phyloP scores from a whole-genome alignment of 2,797 vertebrate species.

The Syngnathus rostellatus region DNA sequence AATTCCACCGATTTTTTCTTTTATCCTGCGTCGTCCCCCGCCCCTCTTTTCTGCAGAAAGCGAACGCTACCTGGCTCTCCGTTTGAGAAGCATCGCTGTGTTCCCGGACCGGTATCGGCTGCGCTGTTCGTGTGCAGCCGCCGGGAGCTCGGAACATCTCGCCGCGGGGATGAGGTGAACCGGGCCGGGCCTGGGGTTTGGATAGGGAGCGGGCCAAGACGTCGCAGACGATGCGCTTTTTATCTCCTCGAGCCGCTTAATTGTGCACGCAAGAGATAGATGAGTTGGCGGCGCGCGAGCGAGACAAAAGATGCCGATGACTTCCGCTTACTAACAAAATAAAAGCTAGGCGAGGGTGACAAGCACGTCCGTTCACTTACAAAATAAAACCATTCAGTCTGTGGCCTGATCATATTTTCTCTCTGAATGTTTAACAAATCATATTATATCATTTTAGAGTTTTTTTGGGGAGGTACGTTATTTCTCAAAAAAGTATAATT shows the following conservation, averaged over 20 bases:
- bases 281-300: neutral
- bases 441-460: too few species aligned
- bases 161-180: slow-evolving; percentile 12
- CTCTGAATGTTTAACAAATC: too few species aligned
- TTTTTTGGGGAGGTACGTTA: too few species aligned
- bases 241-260: neutral
- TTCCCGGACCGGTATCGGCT: slow-evolving; percentile 36
- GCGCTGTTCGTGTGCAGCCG: slow-evolving; percentile 29
- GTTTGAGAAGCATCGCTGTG: slow-evolving; percentile 57
- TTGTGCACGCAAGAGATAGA: neutral
- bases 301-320: slow-evolving; percentile 2
- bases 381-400: neutral
- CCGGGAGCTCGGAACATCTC: slow-evolving; percentile 55
- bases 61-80: slow-evolving; percentile 57
- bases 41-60: neutral
- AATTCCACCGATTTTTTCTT: neutral
- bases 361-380: neutral
- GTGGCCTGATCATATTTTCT: neutral
- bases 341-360: neutral
- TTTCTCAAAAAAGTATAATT: too few species aligned
- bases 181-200: neutral
- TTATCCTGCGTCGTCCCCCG: neutral
- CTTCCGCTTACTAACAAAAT: slow-evolving; percentile 1
- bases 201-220: neutral
- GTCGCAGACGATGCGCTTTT: neutral